These are phyloP conservation scores for Mus pahari DNA, from an alignment of 2,113 vertebrate genomes.

Conservation along the genomic window DNA sequence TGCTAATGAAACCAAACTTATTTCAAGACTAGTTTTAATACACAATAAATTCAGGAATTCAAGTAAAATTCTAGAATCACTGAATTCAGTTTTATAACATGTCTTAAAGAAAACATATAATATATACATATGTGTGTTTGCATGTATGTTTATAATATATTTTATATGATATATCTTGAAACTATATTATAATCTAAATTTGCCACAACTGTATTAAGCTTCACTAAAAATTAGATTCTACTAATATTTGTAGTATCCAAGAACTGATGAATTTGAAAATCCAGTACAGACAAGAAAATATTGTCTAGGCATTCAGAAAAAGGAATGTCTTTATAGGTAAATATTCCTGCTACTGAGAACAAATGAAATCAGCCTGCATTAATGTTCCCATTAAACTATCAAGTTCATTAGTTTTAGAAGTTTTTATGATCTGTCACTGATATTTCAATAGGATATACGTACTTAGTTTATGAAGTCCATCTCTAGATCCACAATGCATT, in stretches of 20 bases:
- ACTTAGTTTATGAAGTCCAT: slow-evolving; percentile 15
- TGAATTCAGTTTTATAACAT: slow-evolving; percentile 37
- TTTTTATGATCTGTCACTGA: background rate
- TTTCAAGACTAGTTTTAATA: background rate
- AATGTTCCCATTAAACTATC: background rate
- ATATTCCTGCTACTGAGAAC: background rate
- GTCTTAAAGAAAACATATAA: background rate
- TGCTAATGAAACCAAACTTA: slow-evolving; percentile 1
- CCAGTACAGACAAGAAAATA: background rate
- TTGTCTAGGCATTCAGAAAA: background rate
- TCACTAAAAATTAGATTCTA: slow-evolving; percentile 48
- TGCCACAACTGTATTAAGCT: background rate
- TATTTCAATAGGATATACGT: background rate
- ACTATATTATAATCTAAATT: slow-evolving; percentile 9
- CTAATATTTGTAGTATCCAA: background rate
- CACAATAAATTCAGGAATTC: background rate
- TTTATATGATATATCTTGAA: background rate
- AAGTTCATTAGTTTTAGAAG: background rate
- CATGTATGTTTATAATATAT: background rate
- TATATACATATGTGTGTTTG: no score
- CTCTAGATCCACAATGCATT: background rate
- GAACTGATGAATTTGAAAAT: slow-evolving; percentile 18
- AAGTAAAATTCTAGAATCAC: background rate
- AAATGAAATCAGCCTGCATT: background rate
- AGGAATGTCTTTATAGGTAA: background rate